Evolutionary conservation across 1,140 invertebrate genomes (phyloP).

Genomic region (Belonocnema kinseyi): DNA sequence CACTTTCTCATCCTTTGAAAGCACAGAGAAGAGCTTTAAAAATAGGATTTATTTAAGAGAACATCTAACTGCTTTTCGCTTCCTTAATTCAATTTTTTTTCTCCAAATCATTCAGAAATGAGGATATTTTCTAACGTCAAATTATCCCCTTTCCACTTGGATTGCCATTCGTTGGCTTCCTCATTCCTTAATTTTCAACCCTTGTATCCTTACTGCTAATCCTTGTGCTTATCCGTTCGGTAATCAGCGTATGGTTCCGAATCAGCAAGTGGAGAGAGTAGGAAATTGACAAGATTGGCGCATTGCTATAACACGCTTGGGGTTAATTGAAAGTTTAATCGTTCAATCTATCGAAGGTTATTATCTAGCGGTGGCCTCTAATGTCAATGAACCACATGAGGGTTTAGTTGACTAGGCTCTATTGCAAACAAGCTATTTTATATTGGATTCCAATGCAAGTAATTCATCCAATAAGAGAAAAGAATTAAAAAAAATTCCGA

Average conservation of each 20-base stretch:
- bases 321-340: conserved; percentile 49
- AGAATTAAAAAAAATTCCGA: too few relatives aligned
- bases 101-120: too few relatives aligned
- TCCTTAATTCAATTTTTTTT: too few relatives aligned
- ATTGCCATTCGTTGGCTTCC: conserved; percentile 11
- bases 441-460: not conserved
- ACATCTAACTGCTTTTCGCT: too few relatives aligned
- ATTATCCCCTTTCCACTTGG: not conserved
- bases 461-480: not conserved
- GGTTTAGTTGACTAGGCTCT: not conserved
- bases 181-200: conserved; percentile 28
- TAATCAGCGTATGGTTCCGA: conserved; percentile 17
- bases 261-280: not conserved
- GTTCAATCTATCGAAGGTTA: conserved; percentile 41
- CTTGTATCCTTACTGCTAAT: conserved; percentile 34
- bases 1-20: too few relatives aligned
- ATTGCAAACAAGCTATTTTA: not conserved
- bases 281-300: conserved; percentile 46
- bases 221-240: conserved; percentile 33
- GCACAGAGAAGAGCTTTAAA: too few relatives aligned
- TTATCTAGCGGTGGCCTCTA: conserved; percentile 27
- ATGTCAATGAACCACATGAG: conserved; percentile 24
- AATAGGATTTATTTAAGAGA: too few relatives aligned
- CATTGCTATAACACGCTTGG: conserved; percentile 34
- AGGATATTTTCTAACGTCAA: not conserved